Evolutionary conservation across 2,797 vertebrate genomes (phyloP), one percentile per base, ranked within the genome.

Genomic region (Ctenopoma multispine): DNA sequence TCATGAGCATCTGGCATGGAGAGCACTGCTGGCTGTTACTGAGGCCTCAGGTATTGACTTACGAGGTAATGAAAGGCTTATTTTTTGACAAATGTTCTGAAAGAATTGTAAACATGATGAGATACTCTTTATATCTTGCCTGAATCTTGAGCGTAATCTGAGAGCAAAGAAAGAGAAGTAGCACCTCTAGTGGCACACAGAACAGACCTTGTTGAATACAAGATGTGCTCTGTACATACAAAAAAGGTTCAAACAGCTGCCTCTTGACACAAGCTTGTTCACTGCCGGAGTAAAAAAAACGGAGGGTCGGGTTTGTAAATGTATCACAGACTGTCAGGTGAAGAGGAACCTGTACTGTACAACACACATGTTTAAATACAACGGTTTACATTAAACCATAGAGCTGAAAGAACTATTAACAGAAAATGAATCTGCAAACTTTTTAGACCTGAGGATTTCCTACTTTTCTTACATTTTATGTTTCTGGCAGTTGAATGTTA

Each of bases 1-100:
- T 93, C 79, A 84, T 64, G 63, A 84, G 79, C 74, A 85, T 84
- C 73, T 76, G 80, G 75, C 72, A 63, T 72, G 44, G 55, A 82
- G 51, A 63, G 70, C 18, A 29, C 60, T 31, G 3, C 66, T 53
- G 70, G 69, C 65, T 60, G 69, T 21, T 68, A 31, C 66, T 4
- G 43, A 44, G 43, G 51, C 80, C 58, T 75, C 79, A 71, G 77
- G 61, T 83, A 81, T 85, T 69, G 87, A 89, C 74, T 71, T 49
- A 63, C 0, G 43, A 69, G 51, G 70, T 74, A 82, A 83, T 82
- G 65, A 86, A 82, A 79, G 72, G 48, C 54, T 67, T 75, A n/a
- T 80, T 78, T 72, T 85, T 77, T 82, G 74, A 84, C 79, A 82
- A 86, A 87, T 68, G 65, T 50, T 29, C 36, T 41, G 49, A 80